Evolutionary conservation across 2,113 vertebrate genomes (phyloP).

Genomic region (Pelodiscus sinensis): DNA sequence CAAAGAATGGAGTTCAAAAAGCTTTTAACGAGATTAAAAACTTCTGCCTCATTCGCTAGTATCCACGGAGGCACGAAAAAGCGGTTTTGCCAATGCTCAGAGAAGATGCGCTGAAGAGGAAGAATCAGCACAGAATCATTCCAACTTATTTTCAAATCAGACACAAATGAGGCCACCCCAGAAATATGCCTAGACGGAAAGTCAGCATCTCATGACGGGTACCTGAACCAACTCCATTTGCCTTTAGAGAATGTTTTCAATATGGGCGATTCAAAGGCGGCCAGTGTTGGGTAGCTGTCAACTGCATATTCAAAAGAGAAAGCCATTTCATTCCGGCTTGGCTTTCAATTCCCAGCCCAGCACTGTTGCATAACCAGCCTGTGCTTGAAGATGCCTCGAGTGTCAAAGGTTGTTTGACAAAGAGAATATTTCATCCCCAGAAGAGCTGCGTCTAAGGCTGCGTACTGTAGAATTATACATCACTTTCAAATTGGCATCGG

Average conservation of each 20-base stretch:
- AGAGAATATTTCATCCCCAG: not conserved
- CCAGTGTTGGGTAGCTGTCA: not conserved
- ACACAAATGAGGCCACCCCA: not conserved
- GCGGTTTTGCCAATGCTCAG: not conserved
- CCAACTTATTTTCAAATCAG: not conserved
- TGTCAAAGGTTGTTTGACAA: not conserved
- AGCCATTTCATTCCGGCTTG: accelerated
- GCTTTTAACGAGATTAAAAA: not conserved
- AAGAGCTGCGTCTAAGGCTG: not conserved
- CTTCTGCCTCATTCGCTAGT: not conserved
- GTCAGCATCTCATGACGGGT: not conserved
- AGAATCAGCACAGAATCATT: not conserved
- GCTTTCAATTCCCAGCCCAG: accelerated
- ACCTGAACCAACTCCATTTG: not conserved
- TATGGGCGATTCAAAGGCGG: accelerated
- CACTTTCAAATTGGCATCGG: not conserved
- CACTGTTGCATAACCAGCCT: accelerated
- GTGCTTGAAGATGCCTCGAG: accelerated
- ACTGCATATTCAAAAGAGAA: accelerated
- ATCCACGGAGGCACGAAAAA: not conserved
- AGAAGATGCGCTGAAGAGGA: accelerated
- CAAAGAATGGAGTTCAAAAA: not conserved
- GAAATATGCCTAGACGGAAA: not conserved
- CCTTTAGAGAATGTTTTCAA: not conserved
- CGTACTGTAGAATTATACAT: not conserved